A percentile compares a stretch with the other conserved stretches of the same genome.
These are phyloP conservation scores for Eulemur albifrons DNA, from an alignment of 2,797 vertebrate species.

Conservation along the genomic window DNA sequence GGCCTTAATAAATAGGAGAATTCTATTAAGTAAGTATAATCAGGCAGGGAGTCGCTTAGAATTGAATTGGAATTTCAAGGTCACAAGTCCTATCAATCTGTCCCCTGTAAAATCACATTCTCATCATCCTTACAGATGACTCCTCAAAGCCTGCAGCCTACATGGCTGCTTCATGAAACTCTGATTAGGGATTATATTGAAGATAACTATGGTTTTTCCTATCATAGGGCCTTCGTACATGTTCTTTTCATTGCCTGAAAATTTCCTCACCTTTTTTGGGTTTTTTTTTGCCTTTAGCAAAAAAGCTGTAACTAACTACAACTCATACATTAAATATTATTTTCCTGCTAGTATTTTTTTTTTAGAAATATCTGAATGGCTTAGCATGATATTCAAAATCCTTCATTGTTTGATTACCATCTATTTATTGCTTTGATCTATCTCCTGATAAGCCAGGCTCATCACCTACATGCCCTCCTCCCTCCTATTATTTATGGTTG, in stretches of 20 bases:
- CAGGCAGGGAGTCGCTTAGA: background rate
- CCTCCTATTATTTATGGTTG: background rate
- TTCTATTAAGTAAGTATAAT: background rate
- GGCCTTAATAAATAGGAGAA: background rate
- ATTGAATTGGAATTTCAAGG: constrained; percentile 31
- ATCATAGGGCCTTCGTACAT: background rate
- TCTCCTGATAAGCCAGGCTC: background rate
- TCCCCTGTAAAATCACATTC: background rate
- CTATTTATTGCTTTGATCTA: background rate
- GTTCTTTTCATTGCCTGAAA: background rate
- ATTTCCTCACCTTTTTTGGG: background rate
- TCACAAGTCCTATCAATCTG: background rate
- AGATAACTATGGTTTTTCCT: background rate
- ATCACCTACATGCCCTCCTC: background rate
- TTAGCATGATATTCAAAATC: background rate
- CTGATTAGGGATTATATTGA: background rate
- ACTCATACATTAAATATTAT: background rate
- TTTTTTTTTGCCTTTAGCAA: background rate
- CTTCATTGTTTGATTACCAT: background rate
- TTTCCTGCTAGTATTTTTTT: background rate
- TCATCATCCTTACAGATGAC: background rate
- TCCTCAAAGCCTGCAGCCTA: background rate
- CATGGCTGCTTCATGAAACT: background rate
- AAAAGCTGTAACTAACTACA: background rate
- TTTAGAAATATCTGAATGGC: background rate